A percentile compares a stretch with the other conserved stretches of the same genome.
Conservation (phyloP, 1,140 invertebrate genomes). For the Anthonomus grandis region DNA sequence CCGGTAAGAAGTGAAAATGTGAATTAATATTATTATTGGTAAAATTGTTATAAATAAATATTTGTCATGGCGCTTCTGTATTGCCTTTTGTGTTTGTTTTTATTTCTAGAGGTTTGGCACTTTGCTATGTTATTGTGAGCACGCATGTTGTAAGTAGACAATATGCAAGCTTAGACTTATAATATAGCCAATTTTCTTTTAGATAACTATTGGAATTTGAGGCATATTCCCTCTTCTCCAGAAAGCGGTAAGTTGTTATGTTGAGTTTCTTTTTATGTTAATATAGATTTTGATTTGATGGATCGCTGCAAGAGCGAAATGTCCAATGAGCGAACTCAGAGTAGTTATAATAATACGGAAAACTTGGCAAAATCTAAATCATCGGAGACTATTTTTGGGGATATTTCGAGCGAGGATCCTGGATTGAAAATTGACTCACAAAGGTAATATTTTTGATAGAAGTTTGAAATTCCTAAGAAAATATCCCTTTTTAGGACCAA, state of each 20-base stretch:
- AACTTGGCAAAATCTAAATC: conserved; percentile 37
- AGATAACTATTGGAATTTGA: conserved; percentile 6
- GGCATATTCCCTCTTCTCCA: background rate
- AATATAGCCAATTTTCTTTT: conserved; percentile 9
- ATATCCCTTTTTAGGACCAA: background rate
- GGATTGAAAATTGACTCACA: too few species aligned
- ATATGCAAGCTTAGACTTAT: background rate
- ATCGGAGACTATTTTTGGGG: conserved; percentile 30
- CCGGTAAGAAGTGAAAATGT: conserved; percentile 15
- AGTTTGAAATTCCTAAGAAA: background rate
- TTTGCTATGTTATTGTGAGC: background rate
- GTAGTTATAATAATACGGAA: conserved; percentile 35
- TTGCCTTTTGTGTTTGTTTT: background rate
- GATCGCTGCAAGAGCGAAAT: conserved; percentile 39
- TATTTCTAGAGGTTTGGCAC: background rate
- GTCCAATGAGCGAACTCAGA: conserved; percentile 35
- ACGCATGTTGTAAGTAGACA: background rate
- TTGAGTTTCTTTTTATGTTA: conserved; percentile 19
- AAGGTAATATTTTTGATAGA: background rate
- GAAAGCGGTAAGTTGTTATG: conserved; percentile 17
- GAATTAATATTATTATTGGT: conserved; percentile 1
- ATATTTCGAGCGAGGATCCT: too few species aligned
- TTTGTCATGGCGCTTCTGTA: conserved; percentile 6
- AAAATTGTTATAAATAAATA: conserved; percentile 9
- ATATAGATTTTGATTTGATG: conserved; percentile 23